phyloP scores from a whole-genome alignment of 2,113 vertebrate species.

The Nettapus auritus region DNA sequence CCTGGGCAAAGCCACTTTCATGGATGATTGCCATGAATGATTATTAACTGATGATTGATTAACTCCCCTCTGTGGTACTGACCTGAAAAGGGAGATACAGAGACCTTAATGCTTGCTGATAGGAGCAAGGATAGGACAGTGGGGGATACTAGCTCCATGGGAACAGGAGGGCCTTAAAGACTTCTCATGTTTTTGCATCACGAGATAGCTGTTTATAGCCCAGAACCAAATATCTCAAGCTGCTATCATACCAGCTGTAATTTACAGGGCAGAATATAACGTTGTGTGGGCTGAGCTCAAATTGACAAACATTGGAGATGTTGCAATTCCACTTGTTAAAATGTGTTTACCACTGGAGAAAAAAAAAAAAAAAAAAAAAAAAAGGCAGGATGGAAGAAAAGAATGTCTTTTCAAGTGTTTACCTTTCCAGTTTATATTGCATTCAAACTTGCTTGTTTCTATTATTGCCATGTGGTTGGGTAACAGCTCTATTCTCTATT shows the following conservation, averaged over 20 bases:
- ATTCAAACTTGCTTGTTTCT: conserved; percentile 39
- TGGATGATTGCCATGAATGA: neutral
- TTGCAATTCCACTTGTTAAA: conserved; percentile 61
- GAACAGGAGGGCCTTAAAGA: neutral
- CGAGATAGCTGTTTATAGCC: neutral
- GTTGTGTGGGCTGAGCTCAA: conserved; percentile 23
- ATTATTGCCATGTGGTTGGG: conserved; percentile 37
- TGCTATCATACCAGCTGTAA: conserved; percentile 46
- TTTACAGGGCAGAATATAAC: conserved; percentile 56
- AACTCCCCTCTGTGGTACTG: neutral
- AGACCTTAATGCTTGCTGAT: neutral
- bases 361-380: neutral
- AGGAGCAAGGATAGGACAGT: neutral
- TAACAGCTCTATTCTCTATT: conserved; percentile 2
- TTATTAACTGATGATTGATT: neutral
- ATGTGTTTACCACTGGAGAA: conserved; percentile 52
- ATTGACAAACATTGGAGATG: conserved; percentile 23
- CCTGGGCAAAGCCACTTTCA: neutral
- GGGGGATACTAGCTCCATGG: neutral
- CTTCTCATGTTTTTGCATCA: neutral
- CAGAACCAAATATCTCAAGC: neutral
- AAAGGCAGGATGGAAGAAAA: conserved; percentile 15
- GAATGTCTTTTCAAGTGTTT: conserved; percentile 50
- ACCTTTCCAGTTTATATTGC: conserved; percentile 19
- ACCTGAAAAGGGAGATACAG: neutral